Evolutionary conservation across 2,113 vertebrate species (phyloP).

Genomic region (Dolichallabes microphthalmus): DNA sequence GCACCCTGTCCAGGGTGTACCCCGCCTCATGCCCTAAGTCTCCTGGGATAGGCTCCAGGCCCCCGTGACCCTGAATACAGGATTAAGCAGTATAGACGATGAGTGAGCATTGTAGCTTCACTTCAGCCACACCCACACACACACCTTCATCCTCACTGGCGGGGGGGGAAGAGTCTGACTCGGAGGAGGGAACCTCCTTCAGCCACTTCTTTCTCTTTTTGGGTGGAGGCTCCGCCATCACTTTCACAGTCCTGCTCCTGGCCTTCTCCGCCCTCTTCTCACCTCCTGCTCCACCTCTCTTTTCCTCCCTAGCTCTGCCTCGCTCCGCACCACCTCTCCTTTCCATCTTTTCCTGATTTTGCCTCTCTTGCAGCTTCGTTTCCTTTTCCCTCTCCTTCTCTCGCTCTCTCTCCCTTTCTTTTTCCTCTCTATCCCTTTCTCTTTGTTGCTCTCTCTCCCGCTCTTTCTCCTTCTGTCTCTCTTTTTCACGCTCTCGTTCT

Average conservation of each 20-base stretch:
- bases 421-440: neutral
- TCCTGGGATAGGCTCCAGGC: too few species aligned
- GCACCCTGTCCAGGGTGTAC: too few species aligned
- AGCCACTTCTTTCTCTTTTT: conserved; percentile 95
- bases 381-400: conserved; percentile 61
- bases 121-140: neutral
- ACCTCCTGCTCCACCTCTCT: conserved; percentile 61
- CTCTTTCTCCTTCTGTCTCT: neutral
- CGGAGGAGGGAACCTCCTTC: conserved; percentile 82
- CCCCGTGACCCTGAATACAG: too few species aligned
- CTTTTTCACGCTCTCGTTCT: neutral
- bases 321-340: conserved; percentile 64
- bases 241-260: conserved; percentile 77
- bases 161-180: conserved; percentile 79
- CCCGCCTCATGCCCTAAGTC: too few species aligned
- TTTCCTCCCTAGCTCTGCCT: conserved; percentile 68
- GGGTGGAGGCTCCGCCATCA: conserved; percentile 87
- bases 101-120: neutral
- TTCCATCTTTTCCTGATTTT: conserved; percentile 67
- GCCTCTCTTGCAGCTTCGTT: conserved; percentile 61
- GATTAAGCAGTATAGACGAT: too few species aligned
- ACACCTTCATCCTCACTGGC: conserved; percentile 87
- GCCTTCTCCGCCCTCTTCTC: conserved; percentile 65
- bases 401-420: conserved; percentile 61
- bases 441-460: conserved; percentile 2